Evolutionary conservation across 2,888 invertebrate genomes (phyloP).

Genomic region (Lithophane semibrunnea): DNA sequence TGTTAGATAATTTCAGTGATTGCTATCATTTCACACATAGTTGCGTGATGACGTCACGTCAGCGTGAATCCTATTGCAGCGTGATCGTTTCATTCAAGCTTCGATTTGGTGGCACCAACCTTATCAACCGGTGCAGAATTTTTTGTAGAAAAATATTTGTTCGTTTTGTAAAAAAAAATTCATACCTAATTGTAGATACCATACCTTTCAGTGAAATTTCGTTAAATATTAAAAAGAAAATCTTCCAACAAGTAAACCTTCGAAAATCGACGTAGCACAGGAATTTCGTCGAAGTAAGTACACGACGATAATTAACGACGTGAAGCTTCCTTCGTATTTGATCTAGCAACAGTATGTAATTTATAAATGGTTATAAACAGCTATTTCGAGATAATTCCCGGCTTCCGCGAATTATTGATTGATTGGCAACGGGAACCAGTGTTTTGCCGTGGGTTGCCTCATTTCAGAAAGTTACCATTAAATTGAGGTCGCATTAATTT

Average conservation of each 20-base stretch:
- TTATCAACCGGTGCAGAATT: not conserved
- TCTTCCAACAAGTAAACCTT: not conserved
- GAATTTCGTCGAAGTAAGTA: constrained; percentile 17
- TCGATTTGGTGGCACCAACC: not conserved
- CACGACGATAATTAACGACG: constrained; percentile 54
- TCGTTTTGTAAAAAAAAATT: not conserved
- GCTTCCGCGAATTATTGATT: constrained; percentile 69
- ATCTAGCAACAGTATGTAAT: constrained; percentile 65
- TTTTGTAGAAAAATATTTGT: not conserved
- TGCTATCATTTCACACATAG: not conserved
- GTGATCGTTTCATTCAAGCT: not conserved
- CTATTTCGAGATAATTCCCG: constrained; percentile 63
- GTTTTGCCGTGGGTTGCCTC: constrained; percentile 47
- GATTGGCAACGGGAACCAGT: constrained; percentile 55
- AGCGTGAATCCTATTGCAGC: not conserved
- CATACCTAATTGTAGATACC: no score
- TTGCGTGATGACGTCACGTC: not conserved
- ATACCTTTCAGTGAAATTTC: no score
- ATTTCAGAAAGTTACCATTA: constrained; percentile 17
- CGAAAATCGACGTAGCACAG: constrained; percentile 8
- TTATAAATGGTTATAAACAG: constrained; percentile 67
- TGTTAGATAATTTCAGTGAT: no score
- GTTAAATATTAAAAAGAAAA: not conserved
- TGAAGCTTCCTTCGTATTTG: constrained; percentile 59
- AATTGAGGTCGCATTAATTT: not conserved